Evolutionary conservation across 2,113 vertebrate species (phyloP), one percentile per base, ranked within the genome.

Genomic region (Paratilapia polleni): DNA sequence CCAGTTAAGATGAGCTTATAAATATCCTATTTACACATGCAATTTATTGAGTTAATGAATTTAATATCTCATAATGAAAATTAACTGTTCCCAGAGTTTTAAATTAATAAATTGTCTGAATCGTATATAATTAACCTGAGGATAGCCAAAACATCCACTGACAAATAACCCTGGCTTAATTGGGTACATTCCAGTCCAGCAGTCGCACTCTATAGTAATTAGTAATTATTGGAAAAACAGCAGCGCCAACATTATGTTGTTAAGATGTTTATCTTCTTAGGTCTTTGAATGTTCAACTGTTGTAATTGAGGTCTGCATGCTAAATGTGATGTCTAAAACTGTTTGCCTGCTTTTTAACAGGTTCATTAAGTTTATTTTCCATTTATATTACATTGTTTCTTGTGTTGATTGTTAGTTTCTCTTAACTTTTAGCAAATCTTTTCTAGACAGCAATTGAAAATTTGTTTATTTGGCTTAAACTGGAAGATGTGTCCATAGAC

Each of bases 401-500:
- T 47, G n/a, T 66, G 4, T 66, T 66, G 0, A 5, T 43, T 3
- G n/a, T 24, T 1, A 66, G 22, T 26, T 47, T 68, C 41, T 54
- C 17, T 54, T 8, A 54, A 54, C 49, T 54, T 28, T 20, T 49
- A 49, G 49, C 26, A 70, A 70, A 49, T 28, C 24, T 70, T 5
- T 41, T 1, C 41, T 47, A 70, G 43, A 70, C 28, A 19, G 1
- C 26, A 1, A 49, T 24, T 49, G 19, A 70, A 70, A 10, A 19
- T 22, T 36, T 36, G 36, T 36, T 8, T 36, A n/a, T 47, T 49
- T 68, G 22, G 26, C 47, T 49, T 68, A 28, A 49, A 70, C 64
- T 7, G 41, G 64, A 68, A 26, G 0, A 0, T 49, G 47, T 70
- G 13, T 68, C 64, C 2, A 68, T 47, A 0, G 3, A 28, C 38